These are phyloP conservation scores for Apamea anceps DNA, from an alignment of 2,888 invertebrate species.

Conservation along the genomic window DNA sequence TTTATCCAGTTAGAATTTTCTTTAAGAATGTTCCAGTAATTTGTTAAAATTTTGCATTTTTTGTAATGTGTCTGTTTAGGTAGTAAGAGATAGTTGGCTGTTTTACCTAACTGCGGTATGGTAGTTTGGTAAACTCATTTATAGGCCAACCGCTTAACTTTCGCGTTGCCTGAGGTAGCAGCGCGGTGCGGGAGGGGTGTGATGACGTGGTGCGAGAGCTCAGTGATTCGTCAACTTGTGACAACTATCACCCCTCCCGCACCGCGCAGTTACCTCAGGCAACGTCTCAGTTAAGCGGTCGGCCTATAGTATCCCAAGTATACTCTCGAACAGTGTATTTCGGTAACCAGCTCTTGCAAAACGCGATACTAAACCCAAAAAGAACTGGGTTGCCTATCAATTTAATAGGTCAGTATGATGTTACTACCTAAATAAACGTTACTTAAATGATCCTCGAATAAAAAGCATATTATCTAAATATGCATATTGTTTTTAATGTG, in stretches of 20 bases:
- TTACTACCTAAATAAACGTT: constrained; percentile 11
- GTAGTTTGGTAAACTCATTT: background rate
- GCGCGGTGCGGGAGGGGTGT: too few species aligned
- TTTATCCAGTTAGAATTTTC: constrained; percentile 30
- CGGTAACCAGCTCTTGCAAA: background rate
- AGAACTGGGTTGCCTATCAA: background rate
- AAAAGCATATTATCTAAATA: constrained; percentile 25
- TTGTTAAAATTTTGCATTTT: constrained; percentile 7
- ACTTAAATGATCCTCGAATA: background rate
- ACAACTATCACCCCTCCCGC: too few species aligned
- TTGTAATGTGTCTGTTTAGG: constrained; percentile 10
- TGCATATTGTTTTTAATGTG: constrained; percentile 43
- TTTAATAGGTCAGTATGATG: too few species aligned
- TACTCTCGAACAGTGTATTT: background rate
- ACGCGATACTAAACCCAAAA: too few species aligned
- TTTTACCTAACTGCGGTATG: background rate
- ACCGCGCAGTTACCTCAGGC: too few species aligned
- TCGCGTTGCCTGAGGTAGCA: too few species aligned
- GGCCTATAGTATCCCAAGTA: background rate
- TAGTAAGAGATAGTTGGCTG: background rate
- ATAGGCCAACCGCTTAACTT: too few species aligned
- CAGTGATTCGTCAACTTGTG: too few species aligned
- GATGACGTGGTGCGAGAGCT: too few species aligned
- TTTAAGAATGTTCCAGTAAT: constrained; percentile 23
- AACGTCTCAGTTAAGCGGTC: too few species aligned